Percentiles rank a stretch among this genome's conserved stretches.
Evolutionary conservation across 1,140 invertebrate genomes (phyloP).

Genomic region (Cydia amplana): DNA sequence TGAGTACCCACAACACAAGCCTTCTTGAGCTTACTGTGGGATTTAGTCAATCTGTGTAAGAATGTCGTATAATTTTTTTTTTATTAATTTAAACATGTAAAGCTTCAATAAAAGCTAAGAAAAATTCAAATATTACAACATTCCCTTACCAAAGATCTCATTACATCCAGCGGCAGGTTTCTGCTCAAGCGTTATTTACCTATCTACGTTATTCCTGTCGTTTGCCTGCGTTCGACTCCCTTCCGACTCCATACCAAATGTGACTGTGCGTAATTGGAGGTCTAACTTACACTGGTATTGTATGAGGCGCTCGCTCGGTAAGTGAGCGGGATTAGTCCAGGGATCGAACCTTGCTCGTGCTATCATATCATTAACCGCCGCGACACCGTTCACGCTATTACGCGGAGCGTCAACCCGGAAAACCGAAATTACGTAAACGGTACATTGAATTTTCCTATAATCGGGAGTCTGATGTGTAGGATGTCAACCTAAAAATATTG

Average conservation of each 20-base stretch:
- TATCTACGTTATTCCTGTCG: neutral
- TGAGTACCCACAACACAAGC: no score
- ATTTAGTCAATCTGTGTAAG: no score
- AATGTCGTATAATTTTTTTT: no score
- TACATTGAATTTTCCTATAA: conserved; percentile 71
- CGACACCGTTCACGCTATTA: conserved; percentile 48
- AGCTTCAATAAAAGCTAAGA: neutral
- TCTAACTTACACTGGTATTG: neutral
- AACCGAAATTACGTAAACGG: conserved; percentile 70
- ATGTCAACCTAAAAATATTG: conserved; percentile 9
- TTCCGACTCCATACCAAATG: no score
- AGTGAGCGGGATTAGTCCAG: neutral
- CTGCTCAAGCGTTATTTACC: neutral
- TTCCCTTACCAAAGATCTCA: conserved; percentile 14
- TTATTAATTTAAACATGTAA: no score
- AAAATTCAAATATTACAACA: neutral
- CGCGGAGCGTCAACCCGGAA: conserved; percentile 62
- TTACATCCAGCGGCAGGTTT: neutral
- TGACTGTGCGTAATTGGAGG: neutral
- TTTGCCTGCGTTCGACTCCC: no score
- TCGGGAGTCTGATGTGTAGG: conserved; percentile 35
- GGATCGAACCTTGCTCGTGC: conserved; percentile 19
- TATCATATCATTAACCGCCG: conserved; percentile 24
- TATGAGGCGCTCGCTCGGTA: neutral
- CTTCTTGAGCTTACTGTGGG: no score